These are phyloP conservation scores for Polypterus bichir DNA, from an alignment of 2,113 vertebrate genomes.

Conservation along the genomic window DNA sequence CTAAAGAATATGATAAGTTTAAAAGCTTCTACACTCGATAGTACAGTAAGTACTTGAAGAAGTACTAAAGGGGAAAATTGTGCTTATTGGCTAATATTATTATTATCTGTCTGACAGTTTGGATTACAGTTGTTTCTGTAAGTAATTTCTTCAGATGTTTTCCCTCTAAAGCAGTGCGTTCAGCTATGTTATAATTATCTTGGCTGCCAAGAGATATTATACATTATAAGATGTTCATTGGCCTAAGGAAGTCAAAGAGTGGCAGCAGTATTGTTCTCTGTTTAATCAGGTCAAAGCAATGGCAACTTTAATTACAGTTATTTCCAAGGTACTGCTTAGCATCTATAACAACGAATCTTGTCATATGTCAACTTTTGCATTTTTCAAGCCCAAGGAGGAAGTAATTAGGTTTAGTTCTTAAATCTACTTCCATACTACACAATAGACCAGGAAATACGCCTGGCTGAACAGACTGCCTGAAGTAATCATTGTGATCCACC, in stretches of 20 bases:
- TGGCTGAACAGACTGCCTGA: slow-evolving; percentile 3
- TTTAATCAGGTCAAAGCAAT: slow-evolving; percentile 73
- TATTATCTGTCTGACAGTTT: slow-evolving; percentile 65
- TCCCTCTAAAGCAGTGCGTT: slow-evolving; percentile 51
- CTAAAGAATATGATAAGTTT: too few species aligned
- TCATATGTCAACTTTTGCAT: slow-evolving; percentile 40
- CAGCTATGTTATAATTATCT: slow-evolving; percentile 81
- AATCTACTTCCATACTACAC: slow-evolving; percentile 1
- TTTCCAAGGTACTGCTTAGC: slow-evolving; percentile 54
- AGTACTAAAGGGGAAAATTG: slow-evolving; percentile 21
- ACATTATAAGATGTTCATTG: slow-evolving; percentile 56
- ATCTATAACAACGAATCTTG: slow-evolving; percentile 46
- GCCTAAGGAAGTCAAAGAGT: slow-evolving; percentile 60
- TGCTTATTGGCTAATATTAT: slow-evolving; percentile 43
- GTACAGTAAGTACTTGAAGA: too few species aligned
- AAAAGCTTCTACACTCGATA: too few species aligned
- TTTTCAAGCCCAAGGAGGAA: slow-evolving; percentile 27
- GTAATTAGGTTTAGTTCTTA: slow-evolving; percentile 17
- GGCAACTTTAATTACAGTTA: slow-evolving; percentile 70
- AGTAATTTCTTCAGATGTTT: slow-evolving; percentile 48
- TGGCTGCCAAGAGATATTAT: slow-evolving; percentile 79
- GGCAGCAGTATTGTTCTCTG: slow-evolving; percentile 51
- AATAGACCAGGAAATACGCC: slow-evolving; percentile 16
- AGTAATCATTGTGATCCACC: slow-evolving; percentile 4
- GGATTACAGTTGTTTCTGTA: slow-evolving; percentile 49